Evolutionary conservation across 2,113 vertebrate genomes (phyloP).

Genomic region (Sarotherodon lohbergeri): DNA sequence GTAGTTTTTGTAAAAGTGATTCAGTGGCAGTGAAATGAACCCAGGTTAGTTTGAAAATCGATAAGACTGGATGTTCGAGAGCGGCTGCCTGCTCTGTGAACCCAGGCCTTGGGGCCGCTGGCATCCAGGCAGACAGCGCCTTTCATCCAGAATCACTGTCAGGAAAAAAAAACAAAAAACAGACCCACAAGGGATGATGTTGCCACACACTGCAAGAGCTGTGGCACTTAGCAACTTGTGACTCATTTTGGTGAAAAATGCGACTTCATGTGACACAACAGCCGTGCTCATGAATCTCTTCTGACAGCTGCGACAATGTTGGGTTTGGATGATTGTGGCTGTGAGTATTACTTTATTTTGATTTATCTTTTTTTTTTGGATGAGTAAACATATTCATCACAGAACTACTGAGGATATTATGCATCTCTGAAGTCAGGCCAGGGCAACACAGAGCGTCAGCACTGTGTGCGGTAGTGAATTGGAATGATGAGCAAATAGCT

Average conservation of each 20-base stretch:
- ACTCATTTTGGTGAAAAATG: slow-evolving; percentile 36
- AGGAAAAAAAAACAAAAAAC: slow-evolving; percentile 3
- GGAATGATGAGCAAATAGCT: slow-evolving; percentile 20
- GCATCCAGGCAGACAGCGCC: slow-evolving; percentile 7
- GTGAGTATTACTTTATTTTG: slow-evolving; percentile 21
- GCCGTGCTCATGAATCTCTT: background rate
- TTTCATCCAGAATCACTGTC: slow-evolving; percentile 42
- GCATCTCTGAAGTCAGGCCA: slow-evolving; percentile 11
- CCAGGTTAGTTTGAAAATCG: slow-evolving; percentile 8
- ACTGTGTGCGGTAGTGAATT: background rate
- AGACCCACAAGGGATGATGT: slow-evolving; percentile 5
- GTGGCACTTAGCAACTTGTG: slow-evolving; percentile 4
- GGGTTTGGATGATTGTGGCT: background rate
- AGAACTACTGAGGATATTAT: background rate
- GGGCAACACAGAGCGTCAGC: background rate
- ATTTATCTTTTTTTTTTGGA: slow-evolving; percentile 27
- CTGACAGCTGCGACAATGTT: background rate
- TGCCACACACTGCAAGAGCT: background rate
- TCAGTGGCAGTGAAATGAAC: background rate
- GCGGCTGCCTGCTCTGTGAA: slow-evolving; percentile 8
- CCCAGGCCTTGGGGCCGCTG: background rate
- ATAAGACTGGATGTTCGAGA: slow-evolving; percentile 11
- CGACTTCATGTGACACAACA: slow-evolving; percentile 14
- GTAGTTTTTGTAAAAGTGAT: background rate
- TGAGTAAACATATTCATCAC: slow-evolving; percentile 17